Evolutionary conservation across 1,140 invertebrate species (phyloP).

Genomic region (Chionoecetes opilio): DNA sequence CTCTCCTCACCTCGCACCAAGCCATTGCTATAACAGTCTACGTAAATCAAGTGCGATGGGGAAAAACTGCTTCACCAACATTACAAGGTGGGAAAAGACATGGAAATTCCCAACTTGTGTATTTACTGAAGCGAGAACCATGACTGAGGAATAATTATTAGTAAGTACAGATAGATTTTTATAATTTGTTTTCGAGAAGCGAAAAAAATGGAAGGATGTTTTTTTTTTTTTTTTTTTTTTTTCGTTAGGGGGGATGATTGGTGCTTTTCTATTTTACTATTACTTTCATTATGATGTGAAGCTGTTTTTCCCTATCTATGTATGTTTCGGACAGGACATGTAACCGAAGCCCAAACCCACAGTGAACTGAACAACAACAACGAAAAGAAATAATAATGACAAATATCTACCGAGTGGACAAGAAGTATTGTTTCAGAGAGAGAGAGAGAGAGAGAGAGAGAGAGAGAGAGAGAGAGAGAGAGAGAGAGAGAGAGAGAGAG

Average conservation of each 20-base stretch:
- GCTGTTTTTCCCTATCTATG: slow-evolving; percentile 55
- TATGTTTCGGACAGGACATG: slow-evolving; percentile 70
- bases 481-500: neutral
- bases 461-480: too few species aligned
- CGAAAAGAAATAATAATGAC: slow-evolving; percentile 48
- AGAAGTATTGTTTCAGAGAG: too few species aligned
- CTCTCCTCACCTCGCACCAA: slow-evolving; percentile 1
- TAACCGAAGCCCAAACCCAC: slow-evolving; percentile 71
- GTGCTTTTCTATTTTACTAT: too few species aligned
- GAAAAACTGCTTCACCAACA: neutral
- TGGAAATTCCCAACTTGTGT: too few species aligned
- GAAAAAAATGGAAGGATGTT: too few species aligned
- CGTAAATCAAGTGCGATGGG: neutral
- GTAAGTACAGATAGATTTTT: too few species aligned
- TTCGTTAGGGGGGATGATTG: too few species aligned
- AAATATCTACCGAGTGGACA: neutral
- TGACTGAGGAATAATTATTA: too few species aligned
- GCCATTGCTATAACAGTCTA: neutral
- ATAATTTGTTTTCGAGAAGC: too few species aligned
- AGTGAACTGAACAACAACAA: slow-evolving; percentile 55
- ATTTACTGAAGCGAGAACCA: too few species aligned
- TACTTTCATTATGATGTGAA: slow-evolving; percentile 22
- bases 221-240: too few species aligned
- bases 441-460: neutral
- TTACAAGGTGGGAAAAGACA: neutral